Evolutionary conservation across 2,888 invertebrate genomes (phyloP).

Genomic region (Thereva nobilitata): DNA sequence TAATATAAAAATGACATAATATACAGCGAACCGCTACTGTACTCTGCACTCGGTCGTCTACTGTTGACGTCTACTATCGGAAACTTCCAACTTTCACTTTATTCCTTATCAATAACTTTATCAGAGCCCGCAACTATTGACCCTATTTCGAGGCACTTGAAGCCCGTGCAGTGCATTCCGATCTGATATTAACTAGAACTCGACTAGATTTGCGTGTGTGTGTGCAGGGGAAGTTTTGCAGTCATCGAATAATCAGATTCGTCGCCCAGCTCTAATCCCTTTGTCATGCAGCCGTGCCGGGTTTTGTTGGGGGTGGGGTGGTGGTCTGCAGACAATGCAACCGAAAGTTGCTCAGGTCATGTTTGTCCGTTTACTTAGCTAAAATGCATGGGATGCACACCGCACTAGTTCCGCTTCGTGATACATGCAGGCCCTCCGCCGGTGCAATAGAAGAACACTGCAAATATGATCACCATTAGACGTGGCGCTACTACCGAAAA

Average conservation of each 20-base stretch:
- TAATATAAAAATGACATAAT: no score
- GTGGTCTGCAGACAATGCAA: neutral
- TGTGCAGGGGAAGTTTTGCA: slow-evolving; percentile 25
- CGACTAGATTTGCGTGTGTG: slow-evolving; percentile 12
- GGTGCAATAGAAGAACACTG: neutral
- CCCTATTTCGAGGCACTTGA: slow-evolving; percentile 29
- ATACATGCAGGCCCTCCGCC: no score
- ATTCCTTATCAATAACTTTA: slow-evolving; percentile 17
- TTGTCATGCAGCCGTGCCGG: neutral
- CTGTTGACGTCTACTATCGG: no score
- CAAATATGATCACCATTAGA: neutral
- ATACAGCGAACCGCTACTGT: no score
- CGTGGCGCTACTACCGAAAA: slow-evolving; percentile 25
- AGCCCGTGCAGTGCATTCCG: slow-evolving; percentile 31
- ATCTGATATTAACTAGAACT: slow-evolving; percentile 3
- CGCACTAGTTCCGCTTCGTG: no score
- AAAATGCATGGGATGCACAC: no score
- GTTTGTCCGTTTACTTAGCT: no score
- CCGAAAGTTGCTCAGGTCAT: no score
- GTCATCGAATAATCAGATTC: slow-evolving; percentile 26
- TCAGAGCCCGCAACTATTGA: slow-evolving; percentile 31
- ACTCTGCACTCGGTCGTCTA: no score
- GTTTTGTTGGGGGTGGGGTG: neutral
- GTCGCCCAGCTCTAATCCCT: neutral
- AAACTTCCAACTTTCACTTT: slow-evolving; percentile 25